Evolutionary conservation across 2,888 invertebrate species (phyloP), one percentile per base, ranked within the genome.

Genomic region (Hydroisotoma schaefferi): DNA sequence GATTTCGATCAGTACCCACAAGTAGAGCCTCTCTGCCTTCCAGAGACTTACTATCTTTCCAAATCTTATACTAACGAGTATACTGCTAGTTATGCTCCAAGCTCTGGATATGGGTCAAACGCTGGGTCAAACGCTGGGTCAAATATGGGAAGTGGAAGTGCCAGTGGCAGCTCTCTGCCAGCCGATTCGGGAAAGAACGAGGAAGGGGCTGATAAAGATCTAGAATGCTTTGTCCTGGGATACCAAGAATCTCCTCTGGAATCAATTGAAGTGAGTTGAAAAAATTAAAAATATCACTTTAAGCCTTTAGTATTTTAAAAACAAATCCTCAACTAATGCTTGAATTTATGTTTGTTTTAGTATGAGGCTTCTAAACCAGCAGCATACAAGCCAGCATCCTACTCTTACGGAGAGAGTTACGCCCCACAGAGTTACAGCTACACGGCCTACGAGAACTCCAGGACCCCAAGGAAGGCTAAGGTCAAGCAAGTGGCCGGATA

Each of bases 1-100:
- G 70, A 72, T 43, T 57, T 72, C 33, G 70, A 72, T 56, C 61
- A 61, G 37, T 70, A 70, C 40, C 70, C 70, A 37, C 72, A 72
- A 12, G 67, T 66, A 12, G 70, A 65, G 20, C 65, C 69, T 15
- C 26, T 72, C 12, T 72, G 72, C 23, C 56, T 72, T 29, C 70
- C 72, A 5, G 69, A 72, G 12, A 67, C 59, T 20, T 70, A 72
- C 57, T 68, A 70, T 37, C 59, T 66, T 6, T 68, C 70, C 12
- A 69, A 70, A 49, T 60, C 61, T 15, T 70, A 70, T 61, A 65
- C 67, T 28, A 63, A 68, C 49, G 66, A 69, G 29, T 70, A 70
- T 59, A 54, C 33, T 28, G 53, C 48, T 29, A 22, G 52, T 5
- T 48, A 48, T 26, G 8, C 33, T 33, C 46, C 46, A 38, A 63